Percentiles rank a stretch among this genome's conserved stretches.
Evolutionary conservation across 2,797 vertebrate species (phyloP).

Genomic region (Pseudochaenichthys georgianus): DNA sequence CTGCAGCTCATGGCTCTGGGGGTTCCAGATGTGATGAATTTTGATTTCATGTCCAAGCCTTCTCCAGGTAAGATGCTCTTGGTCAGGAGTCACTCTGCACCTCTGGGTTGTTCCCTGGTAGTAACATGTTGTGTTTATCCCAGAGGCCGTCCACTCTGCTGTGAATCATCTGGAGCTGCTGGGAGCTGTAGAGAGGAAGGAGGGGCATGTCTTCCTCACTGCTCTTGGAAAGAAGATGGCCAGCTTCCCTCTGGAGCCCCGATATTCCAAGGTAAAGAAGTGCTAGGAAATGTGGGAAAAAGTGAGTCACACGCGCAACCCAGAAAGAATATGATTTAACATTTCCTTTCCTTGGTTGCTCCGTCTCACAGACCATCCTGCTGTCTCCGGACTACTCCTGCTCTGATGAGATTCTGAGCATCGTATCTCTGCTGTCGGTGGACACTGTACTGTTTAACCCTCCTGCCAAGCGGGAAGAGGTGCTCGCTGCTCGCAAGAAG

Average conservation of each 20-base stretch:
- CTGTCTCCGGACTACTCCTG: slow-evolving; percentile 92
- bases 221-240: slow-evolving; percentile 95
- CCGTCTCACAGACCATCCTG: slow-evolving; percentile 89
- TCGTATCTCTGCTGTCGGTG: slow-evolving; percentile 93
- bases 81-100: neutral
- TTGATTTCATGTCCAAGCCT: slow-evolving; percentile 98
- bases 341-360: neutral
- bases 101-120: neutral
- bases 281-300: neutral
- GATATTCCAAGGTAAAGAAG: slow-evolving; percentile 92
- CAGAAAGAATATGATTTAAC: neutral
- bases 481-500: slow-evolving; percentile 89
- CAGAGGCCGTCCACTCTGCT: slow-evolving; percentile 91
- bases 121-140: slow-evolving; percentile 22
- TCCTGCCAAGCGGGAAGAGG: slow-evolving; percentile 90
- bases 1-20: slow-evolving; percentile 95
- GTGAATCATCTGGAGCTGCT: slow-evolving; percentile 92
- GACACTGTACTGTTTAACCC: slow-evolving; percentile 95
- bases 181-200: slow-evolving; percentile 91
- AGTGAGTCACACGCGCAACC: neutral
- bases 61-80: slow-evolving; percentile 88
- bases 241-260: slow-evolving; percentile 94
- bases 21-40: slow-evolving; percentile 93
- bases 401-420: slow-evolving; percentile 93
- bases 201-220: slow-evolving; percentile 89